phyloP scores from a whole-genome alignment of 2,888 invertebrate genomes.

The Ditula angustiorana region DNA sequence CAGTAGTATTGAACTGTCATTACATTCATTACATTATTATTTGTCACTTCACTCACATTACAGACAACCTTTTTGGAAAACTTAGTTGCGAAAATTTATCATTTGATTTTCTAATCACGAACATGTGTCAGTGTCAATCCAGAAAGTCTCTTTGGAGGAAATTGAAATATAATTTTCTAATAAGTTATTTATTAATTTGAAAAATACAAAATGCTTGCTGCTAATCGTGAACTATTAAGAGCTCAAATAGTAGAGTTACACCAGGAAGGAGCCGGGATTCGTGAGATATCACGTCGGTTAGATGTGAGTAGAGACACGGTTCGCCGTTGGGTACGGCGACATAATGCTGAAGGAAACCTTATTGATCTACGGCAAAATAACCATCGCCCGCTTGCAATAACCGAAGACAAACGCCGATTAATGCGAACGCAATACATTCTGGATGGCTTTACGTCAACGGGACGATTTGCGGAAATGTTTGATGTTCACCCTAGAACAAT shows the following conservation, averaged over 20 bases:
- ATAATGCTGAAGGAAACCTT: neutral
- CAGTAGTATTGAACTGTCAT: too few relatives aligned
- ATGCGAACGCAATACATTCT: neutral
- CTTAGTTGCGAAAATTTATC: too few relatives aligned
- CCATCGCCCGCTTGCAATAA: neutral
- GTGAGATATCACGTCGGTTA: slow-evolving; percentile 3
- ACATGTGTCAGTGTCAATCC: too few relatives aligned
- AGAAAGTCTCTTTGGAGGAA: too few relatives aligned
- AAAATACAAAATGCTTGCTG: neutral
- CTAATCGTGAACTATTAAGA: slow-evolving; percentile 3
- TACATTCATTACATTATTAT: too few relatives aligned
- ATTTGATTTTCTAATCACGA: too few relatives aligned
- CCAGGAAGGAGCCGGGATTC: slow-evolving; percentile 6
- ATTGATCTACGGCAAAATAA: slow-evolving; percentile 1
- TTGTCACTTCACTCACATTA: too few relatives aligned
- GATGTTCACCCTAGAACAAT: neutral
- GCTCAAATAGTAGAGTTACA: slow-evolving; percentile 1
- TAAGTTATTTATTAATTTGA: slow-evolving; percentile 5
- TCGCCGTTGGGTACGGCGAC: neutral
- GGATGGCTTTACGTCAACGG: slow-evolving; percentile 1
- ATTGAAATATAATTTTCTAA: too few relatives aligned
- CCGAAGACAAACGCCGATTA: slow-evolving; percentile 1
- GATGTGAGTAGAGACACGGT: neutral
- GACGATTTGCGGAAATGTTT: neutral
- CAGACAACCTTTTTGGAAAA: too few relatives aligned